These are phyloP conservation scores for Cryptus armator DNA, from an alignment of 2,888 invertebrate genomes.

Conservation along the genomic window DNA sequence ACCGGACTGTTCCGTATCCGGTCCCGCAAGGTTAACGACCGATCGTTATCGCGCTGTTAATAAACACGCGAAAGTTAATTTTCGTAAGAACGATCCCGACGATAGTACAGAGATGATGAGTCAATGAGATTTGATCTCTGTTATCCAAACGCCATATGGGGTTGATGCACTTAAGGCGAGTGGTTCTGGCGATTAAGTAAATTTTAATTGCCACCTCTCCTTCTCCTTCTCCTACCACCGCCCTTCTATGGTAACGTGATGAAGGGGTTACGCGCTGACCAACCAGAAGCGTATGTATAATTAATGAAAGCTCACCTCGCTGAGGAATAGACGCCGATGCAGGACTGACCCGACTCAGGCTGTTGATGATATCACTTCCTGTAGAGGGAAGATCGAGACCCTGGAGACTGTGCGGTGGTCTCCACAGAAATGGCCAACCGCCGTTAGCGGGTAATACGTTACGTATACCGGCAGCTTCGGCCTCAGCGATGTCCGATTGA, in stretches of 20 bases:
- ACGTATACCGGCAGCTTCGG: conserved; percentile 80
- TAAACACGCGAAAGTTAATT: conserved; percentile 60
- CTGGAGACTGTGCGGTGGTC: conserved; percentile 81
- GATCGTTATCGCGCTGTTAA: conserved; percentile 53
- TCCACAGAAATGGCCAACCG: conserved; percentile 84
- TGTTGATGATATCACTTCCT: conserved; percentile 79
- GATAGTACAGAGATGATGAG: conserved; percentile 52
- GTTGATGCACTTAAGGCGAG: conserved; percentile 47
- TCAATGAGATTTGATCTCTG: conserved; percentile 47
- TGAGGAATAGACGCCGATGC: conserved; percentile 82
- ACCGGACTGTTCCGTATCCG: background rate
- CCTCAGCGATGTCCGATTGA: conserved; percentile 79
- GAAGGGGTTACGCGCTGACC: background rate
- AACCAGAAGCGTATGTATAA: background rate
- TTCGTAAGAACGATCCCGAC: conserved; percentile 38
- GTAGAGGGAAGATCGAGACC: conserved; percentile 82
- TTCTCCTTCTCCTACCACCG: background rate
- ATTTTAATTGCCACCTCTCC: conserved; percentile 45
- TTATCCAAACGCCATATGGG: conserved; percentile 28
- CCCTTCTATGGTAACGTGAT: background rate
- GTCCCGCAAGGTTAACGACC: conserved; percentile 54
- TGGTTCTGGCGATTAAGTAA: conserved; percentile 53
- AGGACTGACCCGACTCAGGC: conserved; percentile 82
- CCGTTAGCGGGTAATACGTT: conserved; percentile 80
- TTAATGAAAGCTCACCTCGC: conserved; percentile 78